Evolutionary conservation across 2,113 vertebrate genomes (phyloP), one percentile per base, ranked within the genome.

Genomic region (Podiceps cristatus): DNA sequence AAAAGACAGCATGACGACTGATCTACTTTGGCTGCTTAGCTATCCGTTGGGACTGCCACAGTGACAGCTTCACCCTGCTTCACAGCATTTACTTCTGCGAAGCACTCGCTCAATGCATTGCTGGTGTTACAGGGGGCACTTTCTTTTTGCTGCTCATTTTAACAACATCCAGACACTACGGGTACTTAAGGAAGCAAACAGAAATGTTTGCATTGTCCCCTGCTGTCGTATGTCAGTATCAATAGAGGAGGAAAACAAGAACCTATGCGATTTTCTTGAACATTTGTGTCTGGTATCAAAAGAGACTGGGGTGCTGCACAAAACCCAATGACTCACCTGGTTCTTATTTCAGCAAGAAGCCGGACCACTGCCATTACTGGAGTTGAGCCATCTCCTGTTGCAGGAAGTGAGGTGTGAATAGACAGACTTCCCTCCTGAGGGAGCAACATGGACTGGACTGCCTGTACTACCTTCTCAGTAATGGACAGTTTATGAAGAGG

Each of bases 381-480:
- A 94, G 99, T 99, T 95, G 99, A 99, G 90, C 99, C 99, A 95
- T 99, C 99, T 97, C 99, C 99, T 95, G 99, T 99, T 96, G 99
- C 99, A 96, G 99, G 99, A 92, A 99, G 98, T 72, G 99, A 99
- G 76, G 99, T 99, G 96, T 99, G 99, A 98, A 99, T 99, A 96
- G 99, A 99, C 89, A 99, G 99, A 98, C 99, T 99, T 98, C 99
- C 99, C 98, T 99, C 99, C 97, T 99, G 99, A 98, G 99, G 99
- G 86, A 99, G 99, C 97, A 99, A 98, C 99, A 99, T 99, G 97
- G 99, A 99, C 98, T 99, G 99, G 97, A 99, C 99, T 56, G 99
- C 99, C 98, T 99, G 99, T 79, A 99, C 99, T 90, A 99, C 99
- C 98, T 99, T 99, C 98, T 99, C 99, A 96, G 99, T 99, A 98